Evolutionary conservation across 1,140 invertebrate species (phyloP), one percentile per base, ranked within the genome.

Genomic region (Penaeus chinensis): DNA sequence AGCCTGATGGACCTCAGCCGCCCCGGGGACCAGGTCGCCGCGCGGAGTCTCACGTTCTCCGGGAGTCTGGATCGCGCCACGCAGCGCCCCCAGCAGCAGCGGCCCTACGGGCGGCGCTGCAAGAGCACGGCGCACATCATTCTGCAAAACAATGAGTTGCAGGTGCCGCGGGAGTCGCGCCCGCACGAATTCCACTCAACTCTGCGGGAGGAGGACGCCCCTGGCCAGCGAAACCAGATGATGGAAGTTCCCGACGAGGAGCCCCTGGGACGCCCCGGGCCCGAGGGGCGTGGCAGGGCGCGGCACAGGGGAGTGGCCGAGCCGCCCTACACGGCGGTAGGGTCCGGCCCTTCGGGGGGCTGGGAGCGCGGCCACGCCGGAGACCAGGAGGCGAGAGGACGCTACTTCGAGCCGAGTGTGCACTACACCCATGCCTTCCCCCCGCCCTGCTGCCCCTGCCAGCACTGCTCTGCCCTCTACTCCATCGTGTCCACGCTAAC

Each of bases 111-210:
- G 63, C 91, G 93, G 10, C 90, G 92, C 8, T 95, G 95, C 87
- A 94, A 93, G 76, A 96, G 95, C 91, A 95, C 95, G 0, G 95
- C 94, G 90, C 95, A 94, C 90, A 95, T 95, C 65, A 93, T 94
- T 16, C 84, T 92, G 11, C 88, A 90, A 62, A 91, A 91, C 81
- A 91, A 91, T 82, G 76, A 88, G 13, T 32, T 42, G 19, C 77
- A 61, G 54, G 62, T n/a, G 42, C 24, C 84, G 20, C 47, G 24
- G 65, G 77, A 66, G 8, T 20, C 81, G 62, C 85, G 89, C 24
- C 86, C 89, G 3, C 85, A 90, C 60, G 89, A 90, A 65, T 87
- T 90, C 27, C 89, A 90, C 80, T 20, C 61, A 81, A 84, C 87
- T 62, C 27, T 61, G 3, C 54, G 47, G 19, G 66, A 32, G 66